Percentiles rank a stretch among this genome's conserved stretches.
Conservation (phyloP, 2,797 vertebrate species). For the Anguilla megastoma region DNA sequence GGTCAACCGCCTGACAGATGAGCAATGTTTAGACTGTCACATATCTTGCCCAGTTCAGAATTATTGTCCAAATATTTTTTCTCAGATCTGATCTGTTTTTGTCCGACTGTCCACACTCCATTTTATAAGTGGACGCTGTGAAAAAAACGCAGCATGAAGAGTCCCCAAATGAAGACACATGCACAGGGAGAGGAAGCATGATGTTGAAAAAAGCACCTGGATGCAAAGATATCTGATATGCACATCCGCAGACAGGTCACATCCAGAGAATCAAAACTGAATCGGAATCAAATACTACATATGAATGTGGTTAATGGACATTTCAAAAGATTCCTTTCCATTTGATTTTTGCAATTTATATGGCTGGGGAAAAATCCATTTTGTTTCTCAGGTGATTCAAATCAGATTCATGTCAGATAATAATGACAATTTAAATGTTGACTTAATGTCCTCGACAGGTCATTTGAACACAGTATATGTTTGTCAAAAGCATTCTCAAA, state of each 20-base stretch:
- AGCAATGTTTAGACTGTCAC: background rate
- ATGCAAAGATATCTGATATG: background rate
- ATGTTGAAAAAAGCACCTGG: background rate
- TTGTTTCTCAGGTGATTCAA: background rate
- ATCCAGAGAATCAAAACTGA: too few relatives aligned
- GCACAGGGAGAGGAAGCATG: background rate
- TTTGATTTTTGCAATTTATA: background rate
- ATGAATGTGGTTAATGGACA: background rate
- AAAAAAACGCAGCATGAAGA: background rate
- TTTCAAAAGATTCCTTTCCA: background rate
- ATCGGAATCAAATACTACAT: background rate
- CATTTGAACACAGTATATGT: too few relatives aligned
- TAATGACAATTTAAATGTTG: background rate
- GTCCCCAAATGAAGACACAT: background rate
- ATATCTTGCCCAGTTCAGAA: background rate
- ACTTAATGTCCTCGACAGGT: background rate
- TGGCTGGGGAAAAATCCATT: background rate
- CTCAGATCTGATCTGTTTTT: background rate
- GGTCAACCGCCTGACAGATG: background rate
- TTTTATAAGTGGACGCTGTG: background rate
- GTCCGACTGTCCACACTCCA: background rate
- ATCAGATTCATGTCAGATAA: background rate
- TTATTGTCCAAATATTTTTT: background rate
- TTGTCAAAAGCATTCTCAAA: background rate
- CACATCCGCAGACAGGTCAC: too few relatives aligned